Percentiles rank a stretch among this genome's conserved stretches.
These are phyloP conservation scores for Ovibos moschatus DNA, from an alignment of 2,113 vertebrate species.

Conservation along the genomic window DNA sequence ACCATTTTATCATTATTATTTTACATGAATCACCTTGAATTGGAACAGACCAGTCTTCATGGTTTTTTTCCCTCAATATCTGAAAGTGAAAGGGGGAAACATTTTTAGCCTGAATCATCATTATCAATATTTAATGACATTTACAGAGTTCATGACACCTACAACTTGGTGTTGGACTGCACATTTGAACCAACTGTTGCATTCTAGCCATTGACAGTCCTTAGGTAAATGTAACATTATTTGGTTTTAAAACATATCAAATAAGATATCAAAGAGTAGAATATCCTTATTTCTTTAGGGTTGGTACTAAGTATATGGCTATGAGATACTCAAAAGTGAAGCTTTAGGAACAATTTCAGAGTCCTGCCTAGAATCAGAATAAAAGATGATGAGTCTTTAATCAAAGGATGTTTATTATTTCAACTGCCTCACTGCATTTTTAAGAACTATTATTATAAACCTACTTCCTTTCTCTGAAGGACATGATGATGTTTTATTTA, in stretches of 20 bases:
- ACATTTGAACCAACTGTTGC: neutral
- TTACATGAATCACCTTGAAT: neutral
- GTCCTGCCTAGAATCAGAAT: neutral
- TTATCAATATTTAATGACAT: neutral
- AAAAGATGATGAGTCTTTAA: neutral
- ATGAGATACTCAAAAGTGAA: neutral
- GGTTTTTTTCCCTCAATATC: neutral
- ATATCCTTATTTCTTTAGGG: neutral
- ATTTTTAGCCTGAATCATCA: neutral
- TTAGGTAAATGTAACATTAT: neutral
- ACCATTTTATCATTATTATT: neutral
- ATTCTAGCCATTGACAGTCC: neutral
- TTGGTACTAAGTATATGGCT: neutral
- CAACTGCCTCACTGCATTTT: neutral
- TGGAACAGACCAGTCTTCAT: neutral
- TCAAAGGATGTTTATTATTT: neutral
- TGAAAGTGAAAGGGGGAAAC: neutral
- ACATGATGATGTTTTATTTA: neutral
- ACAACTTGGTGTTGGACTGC: neutral
- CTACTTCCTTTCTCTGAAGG: neutral
- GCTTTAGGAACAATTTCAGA: constrained; percentile 12
- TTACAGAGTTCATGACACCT: neutral
- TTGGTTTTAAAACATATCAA: neutral
- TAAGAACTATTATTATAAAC: neutral
- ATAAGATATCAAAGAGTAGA: neutral